Evolutionary conservation across 2,888 invertebrate species (phyloP).

Genomic region (Dasysyrphus tricinctus): DNA sequence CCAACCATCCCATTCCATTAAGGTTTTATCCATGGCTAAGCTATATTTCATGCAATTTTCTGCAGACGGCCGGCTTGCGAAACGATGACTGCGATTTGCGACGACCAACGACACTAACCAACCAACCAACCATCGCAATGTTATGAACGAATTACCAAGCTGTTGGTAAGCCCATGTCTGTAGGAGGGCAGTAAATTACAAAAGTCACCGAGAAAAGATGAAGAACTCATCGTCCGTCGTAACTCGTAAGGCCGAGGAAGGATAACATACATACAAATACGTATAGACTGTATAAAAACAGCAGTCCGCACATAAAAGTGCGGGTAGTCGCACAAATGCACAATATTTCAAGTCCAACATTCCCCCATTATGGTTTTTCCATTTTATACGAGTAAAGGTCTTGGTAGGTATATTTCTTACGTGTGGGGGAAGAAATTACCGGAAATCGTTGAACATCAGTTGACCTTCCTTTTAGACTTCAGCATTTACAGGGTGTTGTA

Average conservation of each 20-base stretch:
- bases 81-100: background rate
- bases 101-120: background rate
- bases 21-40: slow-evolving; percentile 20
- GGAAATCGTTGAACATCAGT: slow-evolving; percentile 38
- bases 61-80: slow-evolving; percentile 45
- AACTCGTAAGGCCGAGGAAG: slow-evolving; percentile 11
- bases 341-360: slow-evolving; percentile 64
- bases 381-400: slow-evolving; percentile 9
- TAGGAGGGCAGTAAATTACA: slow-evolving; percentile 18
- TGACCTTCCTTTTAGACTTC: background rate
- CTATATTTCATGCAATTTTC: slow-evolving; percentile 65
- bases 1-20: slow-evolving; percentile 9
- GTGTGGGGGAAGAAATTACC: slow-evolving; percentile 38
- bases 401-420: background rate
- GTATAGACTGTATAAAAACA: background rate
- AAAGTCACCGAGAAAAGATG: slow-evolving; percentile 52
- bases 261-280: background rate
- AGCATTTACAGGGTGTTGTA: slow-evolving; percentile 21
- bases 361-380: slow-evolving; percentile 58
- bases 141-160: slow-evolving; percentile 34
- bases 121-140: background rate
- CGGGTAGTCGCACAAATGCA: slow-evolving; percentile 49
- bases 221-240: slow-evolving; percentile 38
- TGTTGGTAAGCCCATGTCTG: slow-evolving; percentile 28
- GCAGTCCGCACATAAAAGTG: slow-evolving; percentile 55